These are phyloP conservation scores for Ochropleura leucogaster DNA, from an alignment of 2,888 invertebrate genomes.

Conservation along the genomic window DNA sequence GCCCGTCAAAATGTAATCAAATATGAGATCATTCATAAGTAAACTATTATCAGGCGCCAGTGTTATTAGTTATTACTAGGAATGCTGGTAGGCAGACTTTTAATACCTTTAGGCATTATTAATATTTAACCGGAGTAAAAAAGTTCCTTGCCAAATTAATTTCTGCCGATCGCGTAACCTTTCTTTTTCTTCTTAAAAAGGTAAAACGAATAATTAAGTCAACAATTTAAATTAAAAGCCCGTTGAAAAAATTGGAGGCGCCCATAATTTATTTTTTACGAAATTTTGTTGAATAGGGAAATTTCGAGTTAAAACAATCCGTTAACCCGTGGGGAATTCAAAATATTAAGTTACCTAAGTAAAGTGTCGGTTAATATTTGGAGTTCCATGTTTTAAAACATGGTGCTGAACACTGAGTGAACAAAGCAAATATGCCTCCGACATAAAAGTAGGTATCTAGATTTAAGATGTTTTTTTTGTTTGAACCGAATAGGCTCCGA, in stretches of 20 bases:
- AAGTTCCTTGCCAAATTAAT: slow-evolving; percentile 39
- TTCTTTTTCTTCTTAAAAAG: slow-evolving; percentile 41
- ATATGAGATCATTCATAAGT: slow-evolving; percentile 10
- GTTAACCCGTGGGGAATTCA: slow-evolving; percentile 62
- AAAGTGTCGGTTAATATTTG: slow-evolving; percentile 46
- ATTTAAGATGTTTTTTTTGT: too few relatives aligned
- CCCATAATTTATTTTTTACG: slow-evolving; percentile 45
- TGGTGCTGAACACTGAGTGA: neutral
- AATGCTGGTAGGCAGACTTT: slow-evolving; percentile 2
- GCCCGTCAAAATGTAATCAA: neutral
- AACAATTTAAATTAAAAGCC: slow-evolving; percentile 41
- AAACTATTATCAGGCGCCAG: slow-evolving; percentile 5
- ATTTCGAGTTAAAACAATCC: slow-evolving; percentile 60
- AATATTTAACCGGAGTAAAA: slow-evolving; percentile 40
- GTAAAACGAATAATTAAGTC: slow-evolving; percentile 51
- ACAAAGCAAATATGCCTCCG: slow-evolving; percentile 4
- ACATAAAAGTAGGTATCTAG: neutral
- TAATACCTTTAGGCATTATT: slow-evolving; percentile 30
- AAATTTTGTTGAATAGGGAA: slow-evolving; percentile 54
- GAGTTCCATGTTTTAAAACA: slow-evolving; percentile 57
- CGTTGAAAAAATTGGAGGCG: slow-evolving; percentile 28
- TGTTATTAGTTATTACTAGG: slow-evolving; percentile 17
- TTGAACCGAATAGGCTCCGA: too few relatives aligned
- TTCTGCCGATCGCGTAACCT: slow-evolving; percentile 35
- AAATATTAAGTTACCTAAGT: slow-evolving; percentile 53